A percentile compares a stretch with the other conserved stretches of the same genome.
Evolutionary conservation across 2,888 invertebrate genomes (phyloP).

Genomic region (Malachius bipustulatus): DNA sequence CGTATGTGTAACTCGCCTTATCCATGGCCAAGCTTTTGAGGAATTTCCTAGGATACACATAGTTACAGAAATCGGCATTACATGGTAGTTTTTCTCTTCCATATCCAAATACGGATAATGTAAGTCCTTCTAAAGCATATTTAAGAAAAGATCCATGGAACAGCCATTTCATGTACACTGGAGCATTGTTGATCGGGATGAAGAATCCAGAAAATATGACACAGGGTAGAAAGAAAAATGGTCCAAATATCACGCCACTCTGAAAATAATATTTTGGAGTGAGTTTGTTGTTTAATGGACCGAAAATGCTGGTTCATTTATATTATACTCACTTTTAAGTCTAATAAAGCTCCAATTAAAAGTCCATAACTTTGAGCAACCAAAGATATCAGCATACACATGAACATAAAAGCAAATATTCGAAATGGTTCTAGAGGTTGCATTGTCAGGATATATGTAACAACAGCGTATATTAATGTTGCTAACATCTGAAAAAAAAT

Average conservation of each 20-base stretch:
- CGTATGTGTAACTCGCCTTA: constrained; percentile 51
- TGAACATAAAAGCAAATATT: constrained; percentile 57
- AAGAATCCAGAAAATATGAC: constrained; percentile 89
- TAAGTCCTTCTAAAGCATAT: constrained; percentile 75
- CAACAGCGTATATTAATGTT: constrained; percentile 60
- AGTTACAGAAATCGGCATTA: constrained; percentile 63
- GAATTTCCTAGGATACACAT: constrained; percentile 55
- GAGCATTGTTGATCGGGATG: constrained; percentile 70
- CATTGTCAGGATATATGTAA: constrained; percentile 77
- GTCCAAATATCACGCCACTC: constrained; percentile 84
- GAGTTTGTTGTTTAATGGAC: too few species aligned
- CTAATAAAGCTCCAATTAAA: constrained; percentile 71
- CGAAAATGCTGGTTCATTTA: too few species aligned
- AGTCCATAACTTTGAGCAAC: constrained; percentile 80
- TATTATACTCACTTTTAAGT: constrained; percentile 54
- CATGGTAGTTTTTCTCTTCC: constrained; percentile 64
- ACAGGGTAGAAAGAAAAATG: constrained; percentile 77
- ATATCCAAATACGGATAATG: constrained; percentile 73
- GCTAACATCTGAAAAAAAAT: constrained; percentile 38
- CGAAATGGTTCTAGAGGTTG: constrained; percentile 65
- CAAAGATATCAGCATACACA: constrained; percentile 65
- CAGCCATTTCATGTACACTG: constrained; percentile 65
- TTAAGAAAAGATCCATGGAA: constrained; percentile 82
- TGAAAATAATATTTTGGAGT: constrained; percentile 39
- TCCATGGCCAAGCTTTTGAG: constrained; percentile 63